Conservation (phyloP, 2,113 vertebrate genomes). For the Oxyura jamaicensis region DNA sequence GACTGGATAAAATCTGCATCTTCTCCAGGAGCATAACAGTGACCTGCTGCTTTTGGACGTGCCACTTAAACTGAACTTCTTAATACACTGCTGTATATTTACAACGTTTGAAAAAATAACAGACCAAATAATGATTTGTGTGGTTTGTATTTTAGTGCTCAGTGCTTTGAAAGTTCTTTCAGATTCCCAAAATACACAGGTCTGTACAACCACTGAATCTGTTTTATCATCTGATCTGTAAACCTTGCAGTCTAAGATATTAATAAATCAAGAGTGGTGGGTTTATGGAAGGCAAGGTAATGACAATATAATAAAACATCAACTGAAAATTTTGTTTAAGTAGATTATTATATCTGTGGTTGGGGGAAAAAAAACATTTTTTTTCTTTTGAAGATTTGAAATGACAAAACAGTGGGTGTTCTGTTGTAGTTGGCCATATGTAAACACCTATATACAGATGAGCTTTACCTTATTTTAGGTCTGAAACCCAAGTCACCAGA, state of each 20-base stretch:
- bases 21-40: not conserved
- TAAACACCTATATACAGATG: rapidly evolving
- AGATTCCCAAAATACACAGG: not conserved
- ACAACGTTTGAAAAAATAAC: not conserved
- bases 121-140: not conserved
- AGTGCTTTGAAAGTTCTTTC: not conserved
- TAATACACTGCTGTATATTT: not conserved
- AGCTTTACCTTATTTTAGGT: not conserved
- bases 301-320: not conserved
- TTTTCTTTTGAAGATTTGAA: not conserved
- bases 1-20: not conserved
- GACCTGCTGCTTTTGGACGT: not conserved
- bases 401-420: not conserved
- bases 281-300: not conserved
- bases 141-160: not conserved
- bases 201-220: not conserved
- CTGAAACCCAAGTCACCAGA: not conserved
- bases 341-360: not conserved
- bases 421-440: not conserved
- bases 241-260: not conserved
- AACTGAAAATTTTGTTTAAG: not conserved
- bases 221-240: not conserved
- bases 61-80: not conserved
- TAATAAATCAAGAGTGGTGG: not conserved
- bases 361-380: not conserved